A percentile compares a stretch with the other conserved stretches of the same genome.
These are phyloP conservation scores for Aricia agestis DNA, from an alignment of 1,140 invertebrate genomes.

Conservation along the genomic window DNA sequence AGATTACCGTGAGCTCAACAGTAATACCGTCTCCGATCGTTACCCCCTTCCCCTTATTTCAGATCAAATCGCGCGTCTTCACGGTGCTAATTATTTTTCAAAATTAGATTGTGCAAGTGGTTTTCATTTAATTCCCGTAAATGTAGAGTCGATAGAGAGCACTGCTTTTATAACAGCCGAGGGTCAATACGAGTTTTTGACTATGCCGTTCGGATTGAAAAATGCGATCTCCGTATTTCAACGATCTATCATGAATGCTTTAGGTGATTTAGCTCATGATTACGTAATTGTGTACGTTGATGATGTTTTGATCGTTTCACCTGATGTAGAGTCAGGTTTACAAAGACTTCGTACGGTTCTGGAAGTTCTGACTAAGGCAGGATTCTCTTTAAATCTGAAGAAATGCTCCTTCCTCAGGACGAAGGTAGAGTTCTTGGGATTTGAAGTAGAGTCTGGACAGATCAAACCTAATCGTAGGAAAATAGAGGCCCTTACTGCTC, in stretches of 20 bases:
- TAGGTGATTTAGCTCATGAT: conserved; percentile 25
- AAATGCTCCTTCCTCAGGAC: conserved; percentile 38
- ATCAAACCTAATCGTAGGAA: conserved; percentile 44
- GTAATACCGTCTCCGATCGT: conserved; percentile 54
- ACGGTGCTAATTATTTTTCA: conserved; percentile 32
- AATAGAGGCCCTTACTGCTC: conserved; percentile 42
- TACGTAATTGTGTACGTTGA: conserved; percentile 33
- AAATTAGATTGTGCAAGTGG: conserved; percentile 35
- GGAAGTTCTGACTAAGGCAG: conserved; percentile 20
- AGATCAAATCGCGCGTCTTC: conserved; percentile 46
- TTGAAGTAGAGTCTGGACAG: conserved; percentile 31
- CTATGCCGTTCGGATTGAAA: conserved; percentile 47
- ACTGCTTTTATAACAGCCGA: conserved; percentile 65
- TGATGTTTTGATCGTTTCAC: conserved; percentile 28
- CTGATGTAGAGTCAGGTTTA: conserved; percentile 20
- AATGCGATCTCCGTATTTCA: conserved; percentile 47
- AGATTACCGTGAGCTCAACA: conserved; percentile 56
- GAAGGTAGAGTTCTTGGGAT: conserved; percentile 43
- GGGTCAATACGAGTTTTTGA: conserved; percentile 46
- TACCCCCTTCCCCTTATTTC: conserved; percentile 73
- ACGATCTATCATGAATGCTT: conserved; percentile 35
- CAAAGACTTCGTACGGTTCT: conserved; percentile 22
- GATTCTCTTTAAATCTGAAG: conserved; percentile 36
- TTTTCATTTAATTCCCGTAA: conserved; percentile 69
- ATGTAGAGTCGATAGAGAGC: conserved; percentile 46